phyloP scores from a whole-genome alignment of 2,113 vertebrate species.

The Callipepla californica region DNA sequence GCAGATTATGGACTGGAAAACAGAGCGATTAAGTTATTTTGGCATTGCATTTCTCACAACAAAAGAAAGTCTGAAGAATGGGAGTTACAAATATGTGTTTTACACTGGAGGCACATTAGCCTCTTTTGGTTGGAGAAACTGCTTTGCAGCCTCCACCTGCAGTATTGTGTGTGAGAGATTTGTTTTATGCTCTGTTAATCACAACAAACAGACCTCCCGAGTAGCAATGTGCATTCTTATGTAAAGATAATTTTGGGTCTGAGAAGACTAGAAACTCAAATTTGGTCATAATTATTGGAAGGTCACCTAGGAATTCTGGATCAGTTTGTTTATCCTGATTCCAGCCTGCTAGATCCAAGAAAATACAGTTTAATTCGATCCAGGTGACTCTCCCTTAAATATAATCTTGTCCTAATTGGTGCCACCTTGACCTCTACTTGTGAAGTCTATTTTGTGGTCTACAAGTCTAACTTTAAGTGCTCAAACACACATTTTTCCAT shows the following conservation, averaged over 20 bases:
- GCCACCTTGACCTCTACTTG: conserved; percentile 84
- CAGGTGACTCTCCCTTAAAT: conserved; percentile 82
- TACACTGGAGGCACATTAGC: conserved; percentile 76
- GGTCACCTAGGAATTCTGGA: conserved; percentile 81
- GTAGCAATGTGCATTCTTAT: conserved; percentile 77
- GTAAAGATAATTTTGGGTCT: conserved; percentile 76
- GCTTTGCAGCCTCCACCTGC: conserved; percentile 79
- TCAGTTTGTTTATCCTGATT: conserved; percentile 79
- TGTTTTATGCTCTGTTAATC: conserved; percentile 76
- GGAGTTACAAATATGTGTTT: conserved; percentile 69
- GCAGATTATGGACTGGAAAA: conserved; percentile 66
- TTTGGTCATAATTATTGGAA: conserved; percentile 79
- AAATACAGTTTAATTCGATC: conserved; percentile 85
- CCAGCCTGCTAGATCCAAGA: conserved; percentile 79
- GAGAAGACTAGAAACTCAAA: conserved; percentile 76
- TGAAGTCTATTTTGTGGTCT: conserved; percentile 82
- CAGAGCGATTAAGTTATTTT: conserved; percentile 73
- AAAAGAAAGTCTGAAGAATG: conserved; percentile 69
- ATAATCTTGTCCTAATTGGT: conserved; percentile 81
- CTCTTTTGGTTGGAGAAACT: conserved; percentile 60
- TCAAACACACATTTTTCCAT: conserved; percentile 76
- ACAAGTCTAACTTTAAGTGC: conserved; percentile 70
- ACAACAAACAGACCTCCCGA: conserved; percentile 85
- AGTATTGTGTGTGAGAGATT: conserved; percentile 76
- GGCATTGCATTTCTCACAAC: conserved; percentile 66